A percentile compares a stretch with the other conserved stretches of the same genome.
Evolutionary conservation across 2,797 vertebrate genomes (phyloP).

Genomic region (Nyctalus aviator): DNA sequence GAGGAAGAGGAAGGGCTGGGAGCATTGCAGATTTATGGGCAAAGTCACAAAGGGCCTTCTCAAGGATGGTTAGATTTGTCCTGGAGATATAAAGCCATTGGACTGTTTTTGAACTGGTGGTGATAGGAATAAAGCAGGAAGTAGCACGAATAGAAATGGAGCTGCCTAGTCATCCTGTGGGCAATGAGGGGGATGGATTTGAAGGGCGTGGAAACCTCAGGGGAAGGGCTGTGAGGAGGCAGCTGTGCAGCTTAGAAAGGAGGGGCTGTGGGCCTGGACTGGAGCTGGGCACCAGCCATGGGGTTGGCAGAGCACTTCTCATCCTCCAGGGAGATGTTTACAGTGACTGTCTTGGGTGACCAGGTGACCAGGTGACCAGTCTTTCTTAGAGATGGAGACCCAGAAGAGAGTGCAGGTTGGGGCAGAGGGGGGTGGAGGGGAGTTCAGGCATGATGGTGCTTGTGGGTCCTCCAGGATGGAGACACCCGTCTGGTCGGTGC

Average conservation of each 20-base stretch:
- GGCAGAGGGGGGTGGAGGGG: too few relatives aligned
- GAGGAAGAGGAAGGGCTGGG: neutral
- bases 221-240: neutral
- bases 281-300: accelerated
- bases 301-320: neutral
- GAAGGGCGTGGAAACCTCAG: neutral
- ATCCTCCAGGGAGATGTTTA: neutral
- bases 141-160: neutral
- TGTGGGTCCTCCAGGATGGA: neutral
- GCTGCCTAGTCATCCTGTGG: neutral
- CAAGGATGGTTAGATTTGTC: neutral
- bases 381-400: neutral
- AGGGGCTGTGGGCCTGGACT: neutral
- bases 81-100: neutral
- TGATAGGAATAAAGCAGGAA: neutral
- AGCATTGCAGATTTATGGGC: neutral
- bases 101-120: neutral
- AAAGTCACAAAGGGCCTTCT: neutral
- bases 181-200: neutral
- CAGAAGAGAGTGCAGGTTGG: neutral
- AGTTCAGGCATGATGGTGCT: neutral
- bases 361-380: neutral
- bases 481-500: neutral
- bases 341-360: neutral
- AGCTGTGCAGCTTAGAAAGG: neutral